Evolutionary conservation across 2,113 vertebrate species (phyloP).

Genomic region (Camarhynchus parvulus): DNA sequence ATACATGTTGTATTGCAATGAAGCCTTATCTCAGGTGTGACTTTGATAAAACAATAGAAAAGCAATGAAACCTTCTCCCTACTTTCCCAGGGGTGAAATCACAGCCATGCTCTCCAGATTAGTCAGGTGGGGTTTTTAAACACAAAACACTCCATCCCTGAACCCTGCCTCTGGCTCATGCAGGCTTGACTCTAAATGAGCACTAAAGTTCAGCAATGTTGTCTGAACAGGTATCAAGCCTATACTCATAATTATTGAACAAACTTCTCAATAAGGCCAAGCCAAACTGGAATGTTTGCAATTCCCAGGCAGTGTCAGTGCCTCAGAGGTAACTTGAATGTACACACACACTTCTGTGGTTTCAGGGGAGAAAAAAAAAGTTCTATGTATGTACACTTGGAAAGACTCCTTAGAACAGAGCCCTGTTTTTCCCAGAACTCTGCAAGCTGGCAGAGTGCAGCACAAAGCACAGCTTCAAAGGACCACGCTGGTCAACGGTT

Average conservation of each 20-base stretch:
- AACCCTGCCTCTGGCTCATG: neutral
- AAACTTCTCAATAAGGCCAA: neutral
- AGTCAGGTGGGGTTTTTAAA: neutral
- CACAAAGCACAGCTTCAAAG: neutral
- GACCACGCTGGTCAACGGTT: neutral
- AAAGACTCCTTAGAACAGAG: neutral
- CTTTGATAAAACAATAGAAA: neutral
- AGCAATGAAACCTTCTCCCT: neutral
- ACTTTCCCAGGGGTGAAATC: fast-evolving
- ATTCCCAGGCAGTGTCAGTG: neutral
- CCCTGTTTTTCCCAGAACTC: neutral
- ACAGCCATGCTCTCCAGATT: fast-evolving
- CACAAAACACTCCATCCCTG: neutral
- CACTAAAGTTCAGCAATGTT: neutral
- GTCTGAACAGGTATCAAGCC: neutral
- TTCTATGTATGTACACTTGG: neutral
- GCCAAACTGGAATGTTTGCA: neutral
- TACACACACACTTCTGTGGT: neutral
- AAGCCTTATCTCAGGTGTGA: neutral
- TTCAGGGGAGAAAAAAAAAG: neutral
- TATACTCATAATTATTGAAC: neutral
- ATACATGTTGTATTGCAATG: neutral
- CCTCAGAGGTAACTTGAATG: neutral
- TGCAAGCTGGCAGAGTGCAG: neutral
- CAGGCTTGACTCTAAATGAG: neutral